Evolutionary conservation across 2,113 vertebrate genomes (phyloP), one percentile per base, ranked within the genome.

Genomic region (Acinonyx jubatus): DNA sequence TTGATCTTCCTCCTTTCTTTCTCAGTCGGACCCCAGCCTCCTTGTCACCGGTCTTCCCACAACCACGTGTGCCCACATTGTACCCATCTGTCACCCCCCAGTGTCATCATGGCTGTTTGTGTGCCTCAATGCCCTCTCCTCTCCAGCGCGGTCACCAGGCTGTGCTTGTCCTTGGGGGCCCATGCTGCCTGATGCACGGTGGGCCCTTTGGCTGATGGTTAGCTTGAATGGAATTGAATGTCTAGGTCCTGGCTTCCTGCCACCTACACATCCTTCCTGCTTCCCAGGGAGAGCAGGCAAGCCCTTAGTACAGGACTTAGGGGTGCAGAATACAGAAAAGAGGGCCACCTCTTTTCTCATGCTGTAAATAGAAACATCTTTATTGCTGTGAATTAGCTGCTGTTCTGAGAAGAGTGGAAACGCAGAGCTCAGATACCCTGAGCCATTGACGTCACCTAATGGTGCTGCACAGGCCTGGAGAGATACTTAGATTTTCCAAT

Each of bases 381-480:
- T 36, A 76, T 65, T 79, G 27, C 96, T 29, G 4, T 89, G 92
- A 97, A 95, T 97, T 90, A 97, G 86, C 80, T 78, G 73, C 79
- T 89, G 57, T 86, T 97, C 91, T 92, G 74, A 88, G 96, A 82
- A 94, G 31, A 81, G 36, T 81, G 61, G 82, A 94, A 89, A 88
- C 4, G 1, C 73, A 52, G 96, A 80, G 91, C 96, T 94, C 48
- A 3, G 63, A 91, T 91, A 33, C 52, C 61, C 91, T 91, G 83
- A 97, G 92, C 95, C 79, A 81, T 52, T 97, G 97, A 98, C 94
- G 84, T 98, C 97, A 98, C 71, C 89, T 96, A 90, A 96, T 95
- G 69, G 87, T 63, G 57, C 57, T 36, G 65, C 80, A 92, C 86
- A 95, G 95, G 57, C 94, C 95, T 90, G 61, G 50, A 92, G 97